A percentile compares a stretch with the other conserved stretches of the same genome.
Conservation (phyloP, 2,888 invertebrate species). For the Eueremaeus valkanovi region DNA sequence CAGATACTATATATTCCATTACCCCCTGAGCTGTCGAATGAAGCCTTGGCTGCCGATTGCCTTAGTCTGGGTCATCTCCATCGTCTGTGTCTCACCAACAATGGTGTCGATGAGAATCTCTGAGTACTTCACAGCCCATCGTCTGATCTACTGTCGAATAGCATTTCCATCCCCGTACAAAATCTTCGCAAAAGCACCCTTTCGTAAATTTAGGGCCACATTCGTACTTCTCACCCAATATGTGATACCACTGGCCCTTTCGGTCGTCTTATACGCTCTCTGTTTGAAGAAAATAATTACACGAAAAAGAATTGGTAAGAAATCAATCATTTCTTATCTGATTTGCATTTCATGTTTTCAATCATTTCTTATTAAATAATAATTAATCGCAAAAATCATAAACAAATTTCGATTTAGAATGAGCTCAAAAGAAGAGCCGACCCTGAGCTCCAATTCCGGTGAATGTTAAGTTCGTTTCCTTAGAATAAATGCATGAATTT, state of each 20-base stretch:
- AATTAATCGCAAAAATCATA: too few species aligned
- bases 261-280: conserved; percentile 52
- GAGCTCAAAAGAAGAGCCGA: too few species aligned
- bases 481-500: too few species aligned
- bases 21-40: conserved; percentile 20
- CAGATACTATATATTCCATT: not conserved
- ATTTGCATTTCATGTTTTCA: too few species aligned
- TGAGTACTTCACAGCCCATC: conserved; percentile 19
- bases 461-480: too few species aligned
- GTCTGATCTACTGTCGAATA: conserved; percentile 27
- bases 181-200: not conserved
- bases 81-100: conserved; percentile 10
- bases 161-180: not conserved
- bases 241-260: conserved; percentile 53
- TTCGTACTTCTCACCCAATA: conserved; percentile 52
- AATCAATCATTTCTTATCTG: too few species aligned
- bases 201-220: conserved; percentile 25
- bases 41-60: conserved; percentile 24
- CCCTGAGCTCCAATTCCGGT: too few species aligned
- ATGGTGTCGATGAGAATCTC: conserved; percentile 33
- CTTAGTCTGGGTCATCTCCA: conserved; percentile 5
- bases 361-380: too few species aligned
- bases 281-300: conserved; percentile 49
- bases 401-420: too few species aligned
- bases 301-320: conserved; percentile 49